phyloP scores from a whole-genome alignment of 2,888 invertebrate species.

The Deroplatys truncata region DNA sequence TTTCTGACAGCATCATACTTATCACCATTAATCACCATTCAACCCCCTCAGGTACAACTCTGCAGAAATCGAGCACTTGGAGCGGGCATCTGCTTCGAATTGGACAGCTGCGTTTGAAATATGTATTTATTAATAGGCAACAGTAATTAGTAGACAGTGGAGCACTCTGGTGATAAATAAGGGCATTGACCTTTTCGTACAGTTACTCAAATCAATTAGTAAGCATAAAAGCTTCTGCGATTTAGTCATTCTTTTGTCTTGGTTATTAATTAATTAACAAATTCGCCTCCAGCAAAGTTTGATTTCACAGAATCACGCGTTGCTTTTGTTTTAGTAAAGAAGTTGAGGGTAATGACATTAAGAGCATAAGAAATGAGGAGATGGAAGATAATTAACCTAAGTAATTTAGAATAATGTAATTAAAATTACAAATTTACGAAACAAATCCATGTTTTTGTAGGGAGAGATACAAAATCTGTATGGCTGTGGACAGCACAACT shows the following conservation, averaged over 20 bases:
- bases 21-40: not conserved
- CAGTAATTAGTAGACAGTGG: not conserved
- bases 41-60: not conserved
- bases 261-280: not conserved
- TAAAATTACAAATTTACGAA: too few relatives aligned
- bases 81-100: not conserved
- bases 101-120: not conserved
- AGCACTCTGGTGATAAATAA: not conserved
- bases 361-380: too few relatives aligned
- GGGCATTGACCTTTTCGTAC: not conserved
- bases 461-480: too few relatives aligned
- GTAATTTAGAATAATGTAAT: too few relatives aligned
- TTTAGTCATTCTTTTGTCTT: not conserved
- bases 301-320: too few relatives aligned
- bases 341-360: too few relatives aligned
- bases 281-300: not conserved
- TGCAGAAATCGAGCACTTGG: not conserved
- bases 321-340: too few relatives aligned
- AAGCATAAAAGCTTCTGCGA: too few relatives aligned
- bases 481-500: too few relatives aligned
- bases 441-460: too few relatives aligned
- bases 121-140: not conserved
- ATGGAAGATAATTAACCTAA: too few relatives aligned
- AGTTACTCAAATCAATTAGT: too few relatives aligned
- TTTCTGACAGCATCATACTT: not conserved